Percentiles rank a stretch among this genome's conserved stretches.
These are phyloP conservation scores for Drepanosiphum platanoidis DNA, from an alignment of 2,888 invertebrate species.

Conservation along the genomic window DNA sequence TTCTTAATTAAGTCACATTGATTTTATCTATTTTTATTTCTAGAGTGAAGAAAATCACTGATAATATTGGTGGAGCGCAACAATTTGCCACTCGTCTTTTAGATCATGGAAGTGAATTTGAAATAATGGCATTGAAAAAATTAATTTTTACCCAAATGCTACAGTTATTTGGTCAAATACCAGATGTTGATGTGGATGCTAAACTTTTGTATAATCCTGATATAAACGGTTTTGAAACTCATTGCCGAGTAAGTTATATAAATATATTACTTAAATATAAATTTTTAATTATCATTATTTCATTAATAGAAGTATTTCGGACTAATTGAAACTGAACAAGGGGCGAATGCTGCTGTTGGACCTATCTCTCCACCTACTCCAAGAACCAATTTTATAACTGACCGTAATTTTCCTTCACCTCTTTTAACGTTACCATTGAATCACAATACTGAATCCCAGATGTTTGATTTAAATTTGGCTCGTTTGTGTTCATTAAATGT, in stretches of 20 bases:
- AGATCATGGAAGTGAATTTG: conserved; percentile 84
- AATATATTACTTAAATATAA: no score
- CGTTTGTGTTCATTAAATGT: conserved; percentile 59
- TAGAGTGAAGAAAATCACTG: conserved; percentile 83
- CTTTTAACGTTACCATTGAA: conserved; percentile 26
- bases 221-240: conserved; percentile 50
- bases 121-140: conserved; percentile 85
- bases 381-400: conserved; percentile 59
- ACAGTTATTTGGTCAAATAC: conserved; percentile 73
- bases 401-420: conserved; percentile 34
- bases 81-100: conserved; percentile 84
- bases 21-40: conserved; percentile 8
- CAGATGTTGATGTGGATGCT: conserved; percentile 45
- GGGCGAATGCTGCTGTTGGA: conserved; percentile 33
- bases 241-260: conserved; percentile 29
- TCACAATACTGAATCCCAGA: conserved; percentile 53
- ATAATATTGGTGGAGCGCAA: conserved; percentile 86
- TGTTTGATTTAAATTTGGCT: conserved; percentile 57
- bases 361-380: conserved; percentile 60
- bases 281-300: no score
- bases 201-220: conserved; percentile 44
- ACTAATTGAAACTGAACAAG: conserved; percentile 43
- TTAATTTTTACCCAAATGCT: conserved; percentile 81
- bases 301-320: conserved; percentile 59
- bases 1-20: conserved; percentile 36